Evolutionary conservation across 2,888 invertebrate species (phyloP).

Genomic region (Meloe dianella): DNA sequence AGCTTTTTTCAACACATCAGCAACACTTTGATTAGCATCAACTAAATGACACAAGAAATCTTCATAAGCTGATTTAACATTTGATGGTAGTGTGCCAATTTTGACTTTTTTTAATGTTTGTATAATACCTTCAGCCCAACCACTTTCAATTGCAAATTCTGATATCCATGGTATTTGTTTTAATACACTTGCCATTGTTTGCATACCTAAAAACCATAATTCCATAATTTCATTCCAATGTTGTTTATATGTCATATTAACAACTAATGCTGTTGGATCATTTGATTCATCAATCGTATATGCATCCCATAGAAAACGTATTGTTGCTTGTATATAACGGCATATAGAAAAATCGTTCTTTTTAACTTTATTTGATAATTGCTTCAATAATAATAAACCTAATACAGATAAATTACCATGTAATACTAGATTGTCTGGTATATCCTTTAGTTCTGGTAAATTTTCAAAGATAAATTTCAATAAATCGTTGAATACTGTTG

Average conservation of each 20-base stretch:
- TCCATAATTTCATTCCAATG: conserved; percentile 90
- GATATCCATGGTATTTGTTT: conserved; percentile 87
- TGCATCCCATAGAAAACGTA: conserved; percentile 91
- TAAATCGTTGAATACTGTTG: conserved; percentile 76
- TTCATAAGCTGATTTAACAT: conserved; percentile 88
- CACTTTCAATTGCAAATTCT: conserved; percentile 89
- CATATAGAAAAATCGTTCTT: conserved; percentile 90
- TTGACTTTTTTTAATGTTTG: conserved; percentile 83
- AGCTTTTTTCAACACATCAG: conserved; percentile 78
- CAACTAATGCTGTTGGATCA: conserved; percentile 81
- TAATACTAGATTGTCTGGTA: conserved; percentile 81
- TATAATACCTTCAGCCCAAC: conserved; percentile 91
- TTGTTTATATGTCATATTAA: conserved; percentile 84
- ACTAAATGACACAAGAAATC: conserved; percentile 86
- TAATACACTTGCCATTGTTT: conserved; percentile 78
- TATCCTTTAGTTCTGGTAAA: conserved; percentile 82
- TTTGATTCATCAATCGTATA: conserved; percentile 88
- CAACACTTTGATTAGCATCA: conserved; percentile 76
- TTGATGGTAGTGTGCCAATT: conserved; percentile 79
- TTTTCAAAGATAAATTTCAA: conserved; percentile 86
- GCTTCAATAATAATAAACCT: conserved; percentile 82
- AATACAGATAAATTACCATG: conserved; percentile 85
- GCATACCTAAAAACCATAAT: conserved; percentile 93
- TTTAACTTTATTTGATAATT: conserved; percentile 81
- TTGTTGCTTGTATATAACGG: conserved; percentile 86